These are phyloP conservation scores for Elephantulus edwardii DNA, from an alignment of 2,113 vertebrate species.

Conservation along the genomic window DNA sequence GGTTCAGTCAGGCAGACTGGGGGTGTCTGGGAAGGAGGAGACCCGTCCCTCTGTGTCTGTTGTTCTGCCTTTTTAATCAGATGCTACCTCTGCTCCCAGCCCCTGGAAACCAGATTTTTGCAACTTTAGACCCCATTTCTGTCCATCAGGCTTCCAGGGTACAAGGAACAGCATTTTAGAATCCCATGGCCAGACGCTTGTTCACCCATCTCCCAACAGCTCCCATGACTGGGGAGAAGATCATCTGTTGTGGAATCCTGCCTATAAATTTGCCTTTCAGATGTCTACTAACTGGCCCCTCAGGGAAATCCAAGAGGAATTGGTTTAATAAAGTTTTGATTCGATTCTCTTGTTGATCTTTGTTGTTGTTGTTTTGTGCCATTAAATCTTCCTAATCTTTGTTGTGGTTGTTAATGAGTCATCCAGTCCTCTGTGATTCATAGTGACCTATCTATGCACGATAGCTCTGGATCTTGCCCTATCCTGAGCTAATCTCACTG, in stretches of 20 bases:
- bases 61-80: not conserved
- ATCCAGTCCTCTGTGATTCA: too few relatives aligned
- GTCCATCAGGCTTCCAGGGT: not conserved
- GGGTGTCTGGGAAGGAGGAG: not conserved
- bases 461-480: too few relatives aligned
- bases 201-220: not conserved
- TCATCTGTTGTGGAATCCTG: not conserved
- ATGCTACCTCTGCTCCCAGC: not conserved
- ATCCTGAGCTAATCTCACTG: too few relatives aligned
- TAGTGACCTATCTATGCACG: too few relatives aligned
- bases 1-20: not conserved
- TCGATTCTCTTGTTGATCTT: not conserved
- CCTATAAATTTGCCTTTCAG: not conserved
- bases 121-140: fast-evolving
- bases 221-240: not conserved
- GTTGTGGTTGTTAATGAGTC: too few relatives aligned
- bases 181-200: not conserved
- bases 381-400: too few relatives aligned
- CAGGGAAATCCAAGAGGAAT: not conserved
- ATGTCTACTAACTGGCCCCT: not conserved
- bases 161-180: not conserved
- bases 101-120: not conserved
- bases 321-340: not conserved
- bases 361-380: too few relatives aligned
- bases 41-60: conserved; percentile 11